phyloP scores from a whole-genome alignment of 2,888 invertebrate species.

The Clusia tigrina region DNA sequence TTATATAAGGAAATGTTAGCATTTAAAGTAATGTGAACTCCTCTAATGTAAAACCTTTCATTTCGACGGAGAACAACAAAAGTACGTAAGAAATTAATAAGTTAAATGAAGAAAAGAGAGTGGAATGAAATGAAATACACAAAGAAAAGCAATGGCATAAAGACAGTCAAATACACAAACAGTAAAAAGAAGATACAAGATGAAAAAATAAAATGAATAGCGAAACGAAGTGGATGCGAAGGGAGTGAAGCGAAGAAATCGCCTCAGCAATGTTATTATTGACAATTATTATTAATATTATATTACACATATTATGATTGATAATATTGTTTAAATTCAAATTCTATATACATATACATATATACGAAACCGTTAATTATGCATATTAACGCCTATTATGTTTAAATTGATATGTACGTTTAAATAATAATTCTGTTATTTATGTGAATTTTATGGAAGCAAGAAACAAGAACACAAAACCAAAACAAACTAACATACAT shows the following conservation, averaged over 20 bases:
- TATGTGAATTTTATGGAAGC: constrained; percentile 14
- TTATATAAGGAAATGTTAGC: constrained; percentile 7
- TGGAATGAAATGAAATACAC: constrained; percentile 7
- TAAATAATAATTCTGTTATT: background rate
- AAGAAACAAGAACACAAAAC: constrained; percentile 1
- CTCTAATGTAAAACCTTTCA: no score
- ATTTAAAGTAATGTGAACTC: constrained; percentile 2
- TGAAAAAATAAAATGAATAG: no score
- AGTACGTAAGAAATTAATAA: background rate
- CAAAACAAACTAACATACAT: background rate
- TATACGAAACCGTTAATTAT: constrained; percentile 3
- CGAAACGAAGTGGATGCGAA: background rate
- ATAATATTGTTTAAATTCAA: constrained; percentile 23
- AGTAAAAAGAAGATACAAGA: background rate
- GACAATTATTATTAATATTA: constrained; percentile 6
- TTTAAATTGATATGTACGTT: background rate
- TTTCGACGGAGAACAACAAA: background rate
- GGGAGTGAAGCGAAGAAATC: background rate
- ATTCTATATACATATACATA: constrained; percentile 20
- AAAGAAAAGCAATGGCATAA: constrained; percentile 4
- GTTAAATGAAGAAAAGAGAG: background rate
- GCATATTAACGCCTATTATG: background rate
- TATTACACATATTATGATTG: no score
- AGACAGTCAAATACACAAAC: background rate
- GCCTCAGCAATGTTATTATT: constrained; percentile 7